A percentile compares a stretch with the other conserved stretches of the same genome.
phyloP scores from a whole-genome alignment of 2,888 invertebrate genomes.

The Pammene aurita region DNA sequence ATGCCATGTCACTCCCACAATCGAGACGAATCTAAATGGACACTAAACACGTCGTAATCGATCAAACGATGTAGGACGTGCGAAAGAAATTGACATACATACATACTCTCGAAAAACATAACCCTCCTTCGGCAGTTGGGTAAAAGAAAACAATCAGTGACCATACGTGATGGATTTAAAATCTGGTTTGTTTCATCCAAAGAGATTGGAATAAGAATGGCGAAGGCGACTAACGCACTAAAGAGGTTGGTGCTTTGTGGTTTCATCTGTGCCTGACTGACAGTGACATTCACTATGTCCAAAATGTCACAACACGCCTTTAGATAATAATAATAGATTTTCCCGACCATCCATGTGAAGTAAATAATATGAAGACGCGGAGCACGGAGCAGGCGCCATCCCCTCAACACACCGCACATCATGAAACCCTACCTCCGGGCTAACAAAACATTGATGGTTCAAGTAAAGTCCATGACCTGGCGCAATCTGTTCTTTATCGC shows the following conservation, averaged over 20 bases:
- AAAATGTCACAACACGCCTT: constrained; percentile 28
- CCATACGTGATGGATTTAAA: too few species aligned
- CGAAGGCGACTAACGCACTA: not conserved
- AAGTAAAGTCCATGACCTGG: constrained; percentile 57
- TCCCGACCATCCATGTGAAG: constrained; percentile 12
- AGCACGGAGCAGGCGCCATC: constrained; percentile 2
- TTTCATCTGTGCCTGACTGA: constrained; percentile 7
- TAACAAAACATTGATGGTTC: constrained; percentile 73
- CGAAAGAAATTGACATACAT: too few species aligned
- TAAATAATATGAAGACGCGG: constrained; percentile 43
- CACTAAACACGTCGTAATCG: too few species aligned
- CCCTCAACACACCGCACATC: constrained; percentile 37
- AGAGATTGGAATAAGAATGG: too few species aligned
- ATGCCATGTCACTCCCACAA: too few species aligned
- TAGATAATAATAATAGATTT: constrained; percentile 6
- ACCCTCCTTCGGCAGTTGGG: too few species aligned
- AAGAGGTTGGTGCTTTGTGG: too few species aligned
- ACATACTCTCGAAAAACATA: too few species aligned
- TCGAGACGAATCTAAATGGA: too few species aligned
- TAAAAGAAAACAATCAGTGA: too few species aligned
- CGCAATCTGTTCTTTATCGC: not conserved
- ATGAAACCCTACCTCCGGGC: constrained; percentile 77
- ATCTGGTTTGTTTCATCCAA: constrained; percentile 2
- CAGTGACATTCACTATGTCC: constrained; percentile 14
- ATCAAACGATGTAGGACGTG: too few species aligned